Base-by-base conservation (phyloP, 1,140 invertebrate species). In the Drosophila lini region DNA sequence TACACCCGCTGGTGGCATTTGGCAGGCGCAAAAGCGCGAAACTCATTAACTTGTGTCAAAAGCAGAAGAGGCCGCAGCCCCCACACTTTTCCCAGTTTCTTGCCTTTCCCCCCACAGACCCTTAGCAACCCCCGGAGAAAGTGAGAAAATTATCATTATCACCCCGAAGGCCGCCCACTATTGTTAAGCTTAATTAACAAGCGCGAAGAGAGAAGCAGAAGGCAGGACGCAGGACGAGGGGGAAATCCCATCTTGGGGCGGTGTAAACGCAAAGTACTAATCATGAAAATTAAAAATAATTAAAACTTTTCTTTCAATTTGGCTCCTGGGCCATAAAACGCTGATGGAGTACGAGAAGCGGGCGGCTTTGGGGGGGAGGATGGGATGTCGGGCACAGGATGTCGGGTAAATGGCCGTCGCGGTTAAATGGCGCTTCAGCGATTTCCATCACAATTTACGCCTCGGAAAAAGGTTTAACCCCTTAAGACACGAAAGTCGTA, bases 241-340 rank as follows among this genome's bases (percentile, higher is more conserved):
- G 36, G 25, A 16, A 32, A 31, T 53, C 50, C 36, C 38, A 19
- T 47, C 25, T 78, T 32, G 25, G 55, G 34, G 70, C 40, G 71
- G 53, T 76, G 84, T 83, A 88, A 88, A 80, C 83, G 83, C 80
- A 88, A 89, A 89, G 84, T 89, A 89, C 84, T 89, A 89, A 89
- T 89, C 84, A 89, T 84, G 84, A 89, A 90, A 89, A 89, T 89
- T 89, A 89, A 89, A 89, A 89, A 89, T 89, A 89, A 89, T 89
- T 89, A 89, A 89, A 89, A 89, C 85, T 90, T 89, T 89, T 89
- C 84, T 89, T 89, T 89, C 84, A 89, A 89, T 89, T 89, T 89
- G 67, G 67, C 58, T 53, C 38, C 50, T 38, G 65, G 45, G 68
- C 83, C 80, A 83, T 86, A 89, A 89, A 88, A 89, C 58, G 62